Conservation (phyloP, 2,113 vertebrate genomes). For the Cavia aperea region DNA sequence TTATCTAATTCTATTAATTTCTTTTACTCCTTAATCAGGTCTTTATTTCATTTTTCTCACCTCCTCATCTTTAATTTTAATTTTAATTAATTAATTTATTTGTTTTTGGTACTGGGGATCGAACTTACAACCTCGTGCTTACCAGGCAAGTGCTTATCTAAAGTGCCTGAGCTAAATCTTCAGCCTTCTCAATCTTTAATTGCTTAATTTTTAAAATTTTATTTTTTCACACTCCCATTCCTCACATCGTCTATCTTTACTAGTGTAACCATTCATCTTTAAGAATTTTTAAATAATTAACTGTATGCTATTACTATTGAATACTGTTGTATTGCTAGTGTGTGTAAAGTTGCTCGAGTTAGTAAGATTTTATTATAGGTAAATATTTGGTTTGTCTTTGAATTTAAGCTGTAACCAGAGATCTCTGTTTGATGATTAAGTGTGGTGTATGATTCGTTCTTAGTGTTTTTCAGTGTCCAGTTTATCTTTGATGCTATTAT, state of each 20-base stretch:
- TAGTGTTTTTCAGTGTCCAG: background rate
- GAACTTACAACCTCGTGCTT: no score
- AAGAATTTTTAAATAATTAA: background rate
- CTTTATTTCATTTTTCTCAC: background rate
- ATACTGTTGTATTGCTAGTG: background rate
- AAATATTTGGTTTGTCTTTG: background rate
- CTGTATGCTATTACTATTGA: background rate
- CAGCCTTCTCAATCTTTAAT: background rate
- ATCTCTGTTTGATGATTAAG: background rate
- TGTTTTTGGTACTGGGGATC: no score
- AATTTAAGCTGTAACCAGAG: background rate
- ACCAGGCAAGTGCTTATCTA: no score
- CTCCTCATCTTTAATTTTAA: background rate
- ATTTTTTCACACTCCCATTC: background rate
- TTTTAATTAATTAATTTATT: no score
- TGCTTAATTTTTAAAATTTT: background rate
- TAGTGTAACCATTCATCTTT: background rate
- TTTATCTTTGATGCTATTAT: background rate
- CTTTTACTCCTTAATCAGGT: background rate
- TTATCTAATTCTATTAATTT: background rate
- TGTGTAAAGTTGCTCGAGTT: background rate
- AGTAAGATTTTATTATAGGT: background rate
- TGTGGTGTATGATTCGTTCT: background rate
- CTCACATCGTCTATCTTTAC: background rate
- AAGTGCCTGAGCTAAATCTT: no score